These are phyloP conservation scores for Trachymyrmex cornetzi DNA, from an alignment of 1,140 invertebrate species.

Conservation along the genomic window DNA sequence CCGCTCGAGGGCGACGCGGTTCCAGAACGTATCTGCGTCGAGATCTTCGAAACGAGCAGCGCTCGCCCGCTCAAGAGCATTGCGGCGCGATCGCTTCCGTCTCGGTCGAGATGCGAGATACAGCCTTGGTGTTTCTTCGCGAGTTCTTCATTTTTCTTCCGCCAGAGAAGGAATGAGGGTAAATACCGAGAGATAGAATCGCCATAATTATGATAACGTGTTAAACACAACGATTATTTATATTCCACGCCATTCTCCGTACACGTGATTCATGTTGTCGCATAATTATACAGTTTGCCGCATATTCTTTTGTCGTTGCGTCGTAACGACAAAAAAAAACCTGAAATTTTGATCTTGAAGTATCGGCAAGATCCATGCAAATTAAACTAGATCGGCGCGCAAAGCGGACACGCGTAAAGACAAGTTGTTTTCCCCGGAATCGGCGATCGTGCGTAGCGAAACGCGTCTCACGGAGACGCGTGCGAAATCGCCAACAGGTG, in stretches of 20 bases:
- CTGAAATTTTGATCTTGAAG: neutral
- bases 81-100: conserved; percentile 39
- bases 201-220: neutral
- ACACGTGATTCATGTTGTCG: neutral
- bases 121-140: neutral
- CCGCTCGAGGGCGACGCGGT: conserved; percentile 20
- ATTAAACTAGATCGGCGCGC: neutral
- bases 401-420: neutral
- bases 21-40: conserved; percentile 36
- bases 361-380: neutral
- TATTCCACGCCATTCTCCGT: neutral
- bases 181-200: conserved; percentile 8
- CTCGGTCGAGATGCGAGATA: conserved; percentile 31
- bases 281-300: neutral
- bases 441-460: conserved; percentile 38
- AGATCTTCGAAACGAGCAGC: conserved; percentile 36
- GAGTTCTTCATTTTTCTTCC: neutral
- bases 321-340: too few species aligned
- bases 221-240: conserved; percentile 4
- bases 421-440: conserved; percentile 15
- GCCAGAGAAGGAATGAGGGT: neutral
- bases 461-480: conserved; percentile 34
- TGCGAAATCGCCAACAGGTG: conserved; percentile 45
- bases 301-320: neutral
- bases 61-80: conserved; percentile 21